These are phyloP conservation scores for Chrysolina oricalcia DNA, from an alignment of 2,888 invertebrate genomes.

Conservation along the genomic window DNA sequence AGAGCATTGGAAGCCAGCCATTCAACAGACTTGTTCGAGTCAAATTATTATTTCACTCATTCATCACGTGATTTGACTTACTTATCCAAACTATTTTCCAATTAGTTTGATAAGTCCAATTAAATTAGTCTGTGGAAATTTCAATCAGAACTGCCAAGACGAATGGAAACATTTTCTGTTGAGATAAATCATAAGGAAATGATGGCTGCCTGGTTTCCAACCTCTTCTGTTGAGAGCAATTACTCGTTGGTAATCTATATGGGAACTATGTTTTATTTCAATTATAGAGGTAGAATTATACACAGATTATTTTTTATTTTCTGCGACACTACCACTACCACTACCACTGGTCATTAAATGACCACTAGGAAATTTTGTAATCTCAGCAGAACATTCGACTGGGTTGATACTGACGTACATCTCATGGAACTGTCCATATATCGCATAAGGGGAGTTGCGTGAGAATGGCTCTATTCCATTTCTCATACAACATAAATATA, in stretches of 20 bases:
- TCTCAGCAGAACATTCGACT: too few species aligned
- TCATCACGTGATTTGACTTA: slow-evolving; percentile 36
- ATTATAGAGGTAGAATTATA: too few species aligned
- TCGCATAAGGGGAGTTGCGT: too few species aligned
- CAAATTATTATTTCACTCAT: slow-evolving; percentile 44
- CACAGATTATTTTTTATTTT: too few species aligned
- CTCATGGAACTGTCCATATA: too few species aligned
- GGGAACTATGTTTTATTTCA: background rate
- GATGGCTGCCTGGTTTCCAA: background rate
- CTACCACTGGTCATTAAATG: too few species aligned
- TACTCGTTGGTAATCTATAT: background rate
- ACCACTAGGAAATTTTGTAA: too few species aligned
- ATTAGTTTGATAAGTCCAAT: slow-evolving; percentile 39
- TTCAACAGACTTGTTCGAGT: slow-evolving; percentile 33
- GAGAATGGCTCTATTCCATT: too few species aligned
- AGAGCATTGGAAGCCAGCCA: slow-evolving; percentile 38
- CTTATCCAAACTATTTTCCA: slow-evolving; percentile 42
- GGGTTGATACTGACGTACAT: too few species aligned
- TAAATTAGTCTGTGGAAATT: slow-evolving; percentile 20
- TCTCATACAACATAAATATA: too few species aligned
- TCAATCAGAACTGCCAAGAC: background rate
- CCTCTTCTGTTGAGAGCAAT: background rate
- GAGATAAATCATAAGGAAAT: background rate
- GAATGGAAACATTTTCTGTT: background rate
- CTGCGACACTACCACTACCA: too few species aligned